Evolutionary conservation across 2,888 invertebrate genomes (phyloP).

Genomic region (Lithophane socia): DNA sequence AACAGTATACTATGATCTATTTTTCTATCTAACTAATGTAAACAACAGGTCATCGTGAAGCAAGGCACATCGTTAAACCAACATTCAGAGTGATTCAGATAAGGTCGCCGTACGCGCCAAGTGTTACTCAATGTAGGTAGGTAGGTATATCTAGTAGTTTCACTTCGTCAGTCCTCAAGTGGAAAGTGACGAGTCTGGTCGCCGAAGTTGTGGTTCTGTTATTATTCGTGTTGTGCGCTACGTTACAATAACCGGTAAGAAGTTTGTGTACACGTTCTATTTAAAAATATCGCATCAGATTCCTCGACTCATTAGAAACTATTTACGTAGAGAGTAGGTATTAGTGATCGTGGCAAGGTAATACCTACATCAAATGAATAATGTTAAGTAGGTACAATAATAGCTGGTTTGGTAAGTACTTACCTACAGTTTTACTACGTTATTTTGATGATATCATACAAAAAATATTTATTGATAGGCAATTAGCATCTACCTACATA

Average conservation of each 20-base stretch:
- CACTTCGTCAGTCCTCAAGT: slow-evolving; percentile 65
- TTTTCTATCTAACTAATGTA: slow-evolving; percentile 10
- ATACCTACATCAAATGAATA: slow-evolving; percentile 31
- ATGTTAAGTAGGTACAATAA: slow-evolving; percentile 9
- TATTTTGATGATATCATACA: slow-evolving; percentile 61
- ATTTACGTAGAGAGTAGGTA: slow-evolving; percentile 45
- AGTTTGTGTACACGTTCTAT: slow-evolving; percentile 62
- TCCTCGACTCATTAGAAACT: slow-evolving; percentile 52
- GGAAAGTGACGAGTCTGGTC: slow-evolving; percentile 70
- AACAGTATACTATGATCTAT: too few species aligned
- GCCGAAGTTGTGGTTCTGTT: slow-evolving; percentile 52
- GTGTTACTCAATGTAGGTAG: slow-evolving; percentile 64
- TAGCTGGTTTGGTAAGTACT: not conserved
- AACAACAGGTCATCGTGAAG: slow-evolving; percentile 58
- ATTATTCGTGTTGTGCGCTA: slow-evolving; percentile 63
- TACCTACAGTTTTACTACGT: slow-evolving; percentile 14
- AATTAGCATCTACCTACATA: not conserved
- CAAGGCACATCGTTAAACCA: slow-evolving; percentile 67
- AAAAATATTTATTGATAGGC: slow-evolving; percentile 42
- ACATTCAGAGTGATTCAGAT: slow-evolving; percentile 73
- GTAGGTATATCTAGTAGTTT: slow-evolving; percentile 59
- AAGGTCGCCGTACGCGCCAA: slow-evolving; percentile 71
- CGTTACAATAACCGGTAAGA: slow-evolving; percentile 73
- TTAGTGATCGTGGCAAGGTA: slow-evolving; percentile 49
- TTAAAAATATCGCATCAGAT: slow-evolving; percentile 61